These are phyloP conservation scores for Melanotus villosus DNA, from an alignment of 2,888 invertebrate species.

Conservation along the genomic window DNA sequence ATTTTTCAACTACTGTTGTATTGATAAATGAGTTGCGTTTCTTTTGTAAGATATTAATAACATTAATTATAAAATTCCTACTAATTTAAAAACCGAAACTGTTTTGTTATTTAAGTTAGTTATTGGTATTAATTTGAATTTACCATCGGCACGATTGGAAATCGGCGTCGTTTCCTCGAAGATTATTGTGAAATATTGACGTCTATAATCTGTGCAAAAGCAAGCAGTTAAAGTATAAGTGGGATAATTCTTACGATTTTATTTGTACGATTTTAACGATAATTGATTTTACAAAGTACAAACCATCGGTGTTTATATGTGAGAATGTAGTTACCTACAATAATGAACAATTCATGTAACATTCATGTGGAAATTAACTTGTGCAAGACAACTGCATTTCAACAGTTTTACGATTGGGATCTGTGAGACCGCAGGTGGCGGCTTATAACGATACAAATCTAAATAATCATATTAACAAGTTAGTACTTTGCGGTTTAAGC, in stretches of 20 bases:
- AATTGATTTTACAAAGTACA: conserved; percentile 29
- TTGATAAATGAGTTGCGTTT: background rate
- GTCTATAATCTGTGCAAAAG: no score
- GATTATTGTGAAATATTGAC: no score
- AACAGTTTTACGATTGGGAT: conserved; percentile 41
- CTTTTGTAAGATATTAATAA: background rate
- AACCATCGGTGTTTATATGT: conserved; percentile 14
- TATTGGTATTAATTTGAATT: no score
- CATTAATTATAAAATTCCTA: background rate
- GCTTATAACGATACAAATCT: conserved; percentile 36
- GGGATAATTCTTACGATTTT: conserved; percentile 14
- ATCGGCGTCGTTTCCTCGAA: no score
- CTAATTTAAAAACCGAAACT: background rate
- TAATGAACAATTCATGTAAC: conserved; percentile 38
- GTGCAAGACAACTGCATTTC: conserved; percentile 41
- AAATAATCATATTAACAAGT: conserved; percentile 32
- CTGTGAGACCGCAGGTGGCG: conserved; percentile 39
- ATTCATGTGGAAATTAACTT: conserved; percentile 39
- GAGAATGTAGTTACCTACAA: conserved; percentile 30
- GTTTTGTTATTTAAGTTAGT: no score
- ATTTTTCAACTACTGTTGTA: background rate
- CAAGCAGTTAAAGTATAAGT: conserved; percentile 8
- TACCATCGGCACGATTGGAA: no score
- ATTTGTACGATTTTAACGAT: conserved; percentile 19
- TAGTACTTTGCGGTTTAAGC: conserved; percentile 31